Evolutionary conservation across 2,113 vertebrate genomes (phyloP), one percentile per base, ranked within the genome.

Genomic region (Orycteropus afer): DNA sequence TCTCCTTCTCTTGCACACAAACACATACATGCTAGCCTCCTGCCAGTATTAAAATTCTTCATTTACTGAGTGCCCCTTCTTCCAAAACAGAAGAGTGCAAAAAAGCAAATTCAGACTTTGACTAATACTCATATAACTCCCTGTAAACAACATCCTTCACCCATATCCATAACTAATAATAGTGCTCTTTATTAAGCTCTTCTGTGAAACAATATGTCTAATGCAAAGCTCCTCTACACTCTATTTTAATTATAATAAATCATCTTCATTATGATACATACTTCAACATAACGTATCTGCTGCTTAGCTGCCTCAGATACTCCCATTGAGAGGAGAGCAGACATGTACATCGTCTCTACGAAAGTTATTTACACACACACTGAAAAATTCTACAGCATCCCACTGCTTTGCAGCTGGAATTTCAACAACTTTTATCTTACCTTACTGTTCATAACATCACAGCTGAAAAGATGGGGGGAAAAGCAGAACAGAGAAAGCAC

Each of bases 241-340:
- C 96, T 63, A 88, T 98, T 98, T 98, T 98, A 98, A 98, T 98
- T 98, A 98, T 98, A 98, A 98, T 98, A 98, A 98, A 98, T 98
- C 98, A 98, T 96, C 98, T 98, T 98, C 98, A 98, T 98, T 98
- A 98, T 98, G 98, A 98, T 97, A 97, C 98, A 98, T 97, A 97
- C 97, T 98, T 98, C 98, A 98, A 97, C 97, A 97, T 95, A 98
- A 95, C 96, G 95, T 65, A 80, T 86, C 74, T 91, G 94, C 97
- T 97, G 98, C 97, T 98, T 97, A 95, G 97, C 97, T 98, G 97
- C 98, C 98, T 98, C 78, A 22, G 94, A 97, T 98, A 97, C 97
- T 97, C 97, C 94, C 96, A 94, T 98, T 98, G 98, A 98, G 97
- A 86, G 93, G 86, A 96, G 83, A 97, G 88, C 97, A 96, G 95